A percentile compares a stretch with the other conserved stretches of the same genome.
Evolutionary conservation across 2,888 invertebrate genomes (phyloP).

Genomic region (Nineta flava): DNA sequence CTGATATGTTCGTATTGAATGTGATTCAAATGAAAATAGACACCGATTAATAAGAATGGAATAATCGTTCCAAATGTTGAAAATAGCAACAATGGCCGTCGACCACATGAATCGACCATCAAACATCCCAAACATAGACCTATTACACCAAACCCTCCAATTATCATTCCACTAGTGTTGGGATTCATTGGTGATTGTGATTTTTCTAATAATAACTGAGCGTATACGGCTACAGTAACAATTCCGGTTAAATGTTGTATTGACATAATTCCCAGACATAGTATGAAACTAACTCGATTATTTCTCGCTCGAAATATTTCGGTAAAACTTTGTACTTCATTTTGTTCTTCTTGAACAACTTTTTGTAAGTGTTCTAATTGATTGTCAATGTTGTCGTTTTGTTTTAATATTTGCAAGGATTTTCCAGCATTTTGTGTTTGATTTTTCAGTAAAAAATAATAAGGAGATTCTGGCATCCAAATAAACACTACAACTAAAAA

Average conservation of each 20-base stretch:
- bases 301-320: constrained; percentile 34
- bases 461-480: constrained; percentile 36
- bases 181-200: constrained; percentile 10
- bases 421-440: constrained; percentile 5
- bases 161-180: neutral
- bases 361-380: constrained; percentile 26
- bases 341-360: constrained; percentile 34
- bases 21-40: neutral
- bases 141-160: neutral
- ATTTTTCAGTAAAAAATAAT: constrained; percentile 5
- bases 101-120: constrained; percentile 1
- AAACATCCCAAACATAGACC: neutral
- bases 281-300: constrained; percentile 39
- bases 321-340: constrained; percentile 30
- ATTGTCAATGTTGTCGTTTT: constrained; percentile 19
- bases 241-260: constrained; percentile 41
- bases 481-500: constrained; percentile 34
- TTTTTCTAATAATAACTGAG: constrained; percentile 37
- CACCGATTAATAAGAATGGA: neutral
- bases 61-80: neutral
- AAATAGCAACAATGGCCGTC: neutral
- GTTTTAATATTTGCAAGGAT: constrained; percentile 37
- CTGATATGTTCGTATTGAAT: constrained; percentile 6
- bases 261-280: constrained; percentile 37
- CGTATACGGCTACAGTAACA: constrained; percentile 37